These are phyloP conservation scores for Alaudala cheleensis DNA, from an alignment of 2,113 vertebrate genomes.

Conservation along the genomic window DNA sequence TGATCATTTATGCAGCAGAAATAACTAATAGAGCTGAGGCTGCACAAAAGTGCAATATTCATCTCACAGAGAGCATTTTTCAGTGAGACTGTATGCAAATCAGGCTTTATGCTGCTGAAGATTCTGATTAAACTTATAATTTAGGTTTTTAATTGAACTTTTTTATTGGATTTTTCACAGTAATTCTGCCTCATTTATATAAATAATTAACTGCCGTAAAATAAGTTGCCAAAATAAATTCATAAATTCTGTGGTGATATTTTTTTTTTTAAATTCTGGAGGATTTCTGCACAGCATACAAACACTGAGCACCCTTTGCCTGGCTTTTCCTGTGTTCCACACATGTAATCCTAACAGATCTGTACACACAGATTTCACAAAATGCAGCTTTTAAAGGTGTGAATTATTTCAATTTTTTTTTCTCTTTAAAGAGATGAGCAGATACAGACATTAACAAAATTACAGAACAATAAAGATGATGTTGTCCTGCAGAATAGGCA, in stretches of 20 bases:
- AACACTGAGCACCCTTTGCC: neutral
- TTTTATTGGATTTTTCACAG: constrained; percentile 63
- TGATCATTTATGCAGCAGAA: constrained; percentile 59
- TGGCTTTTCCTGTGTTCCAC: neutral
- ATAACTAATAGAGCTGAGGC: constrained; percentile 55
- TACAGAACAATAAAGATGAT: neutral
- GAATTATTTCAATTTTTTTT: neutral
- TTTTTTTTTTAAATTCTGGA: neutral
- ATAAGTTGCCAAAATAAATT: constrained; percentile 60
- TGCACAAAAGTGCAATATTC: constrained; percentile 50
- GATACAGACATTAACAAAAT: neutral
- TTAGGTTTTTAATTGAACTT: constrained; percentile 71
- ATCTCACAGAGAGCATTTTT: constrained; percentile 59
- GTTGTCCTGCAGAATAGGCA: neutral
- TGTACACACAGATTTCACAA: neutral
- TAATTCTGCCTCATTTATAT: constrained; percentile 62
- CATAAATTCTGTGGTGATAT: constrained; percentile 3
- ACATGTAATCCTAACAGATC: neutral
- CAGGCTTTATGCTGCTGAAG: constrained; percentile 45
- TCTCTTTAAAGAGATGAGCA: neutral
- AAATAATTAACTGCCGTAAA: constrained; percentile 66
- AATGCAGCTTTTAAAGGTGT: neutral
- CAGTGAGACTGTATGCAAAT: constrained; percentile 67
- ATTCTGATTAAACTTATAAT: constrained; percentile 66
- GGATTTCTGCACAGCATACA: neutral